Evolutionary conservation across 2,888 invertebrate species (phyloP), one percentile per base, ranked within the genome.

Genomic region (Coremacera marginata): DNA sequence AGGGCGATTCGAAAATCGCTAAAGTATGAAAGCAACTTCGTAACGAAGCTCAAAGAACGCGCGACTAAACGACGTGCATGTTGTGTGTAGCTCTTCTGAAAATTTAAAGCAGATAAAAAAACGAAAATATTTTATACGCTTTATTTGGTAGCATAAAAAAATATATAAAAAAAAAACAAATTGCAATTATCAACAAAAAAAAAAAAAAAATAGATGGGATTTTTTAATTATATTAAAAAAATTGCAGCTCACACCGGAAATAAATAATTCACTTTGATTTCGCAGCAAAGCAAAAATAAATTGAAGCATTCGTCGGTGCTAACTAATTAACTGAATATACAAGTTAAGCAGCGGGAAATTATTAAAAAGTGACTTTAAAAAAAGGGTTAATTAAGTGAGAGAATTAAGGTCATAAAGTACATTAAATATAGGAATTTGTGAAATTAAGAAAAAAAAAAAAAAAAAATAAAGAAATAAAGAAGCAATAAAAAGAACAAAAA

Each of bases 1-100:
- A 25, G 49, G 57, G 57, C 57, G 51, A 37, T 71, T 57, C 31
- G 31, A n/a, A 70, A 57, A 71, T 9, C 71, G 60, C 57, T 71
- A 19, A 71, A 71, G 57, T 71, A 71, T 19, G 57, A 8, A 44
- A 60, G 57, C 19, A 16, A 5, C n/a, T 57, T 44, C 71, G 11
- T 19, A 19, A 16, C 44, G 31, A n/a, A 60, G 44, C 44, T 71
- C 71, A 71, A 34, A 71, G 44, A 37, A 60, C 57, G 34, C 71
- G 71, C 71, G 57, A 71, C 37, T 31, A 44, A 71, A 34, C 60
- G 19, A 34, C 57, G 57, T 2, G 57, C 37, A 34, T 22, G 71
- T 71, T 71, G 37, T 25, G 37, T 55, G 71, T 19, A 57, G 70
- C 55, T 31, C 5, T 7, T 44, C 51, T 19, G 37, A 71, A n/a